phyloP scores from a whole-genome alignment of 2,113 vertebrate genomes.

The Tetrao urogallus region DNA sequence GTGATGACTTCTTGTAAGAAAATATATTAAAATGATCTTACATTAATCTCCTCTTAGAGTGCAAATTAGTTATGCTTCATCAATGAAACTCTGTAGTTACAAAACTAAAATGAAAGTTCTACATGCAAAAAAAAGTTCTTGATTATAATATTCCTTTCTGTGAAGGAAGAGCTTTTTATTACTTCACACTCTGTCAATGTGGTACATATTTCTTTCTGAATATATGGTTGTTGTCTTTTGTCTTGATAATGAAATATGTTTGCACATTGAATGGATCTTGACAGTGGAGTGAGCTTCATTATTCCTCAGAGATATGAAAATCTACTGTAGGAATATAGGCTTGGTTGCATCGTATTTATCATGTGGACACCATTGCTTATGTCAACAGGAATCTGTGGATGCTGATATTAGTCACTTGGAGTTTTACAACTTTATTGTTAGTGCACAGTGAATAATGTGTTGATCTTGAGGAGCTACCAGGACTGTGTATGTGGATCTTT shows the following conservation, averaged over 20 bases:
- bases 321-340: neutral
- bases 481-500: neutral
- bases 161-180: constrained; percentile 26
- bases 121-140: neutral
- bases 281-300: constrained; percentile 11
- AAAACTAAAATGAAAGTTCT: neutral
- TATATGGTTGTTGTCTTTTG: constrained; percentile 36
- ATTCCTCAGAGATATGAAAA: neutral
- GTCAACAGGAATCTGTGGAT: neutral
- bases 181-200: neutral
- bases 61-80: constrained; percentile 19
- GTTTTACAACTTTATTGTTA: constrained; percentile 1
- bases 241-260: neutral
- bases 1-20: constrained; percentile 2
- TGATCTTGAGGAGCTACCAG: constrained; percentile 4
- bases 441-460: neutral
- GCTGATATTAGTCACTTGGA: neutral
- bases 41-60: neutral
- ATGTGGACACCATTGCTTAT: neutral
- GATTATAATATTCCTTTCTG: constrained; percentile 1
- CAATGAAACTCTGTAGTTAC: neutral
- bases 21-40: neutral
- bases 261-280: neutral
- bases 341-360: neutral
- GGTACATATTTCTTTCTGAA: neutral